Evolutionary conservation across 1,140 invertebrate genomes (phyloP).

Genomic region (Stegodyphus dumicola): DNA sequence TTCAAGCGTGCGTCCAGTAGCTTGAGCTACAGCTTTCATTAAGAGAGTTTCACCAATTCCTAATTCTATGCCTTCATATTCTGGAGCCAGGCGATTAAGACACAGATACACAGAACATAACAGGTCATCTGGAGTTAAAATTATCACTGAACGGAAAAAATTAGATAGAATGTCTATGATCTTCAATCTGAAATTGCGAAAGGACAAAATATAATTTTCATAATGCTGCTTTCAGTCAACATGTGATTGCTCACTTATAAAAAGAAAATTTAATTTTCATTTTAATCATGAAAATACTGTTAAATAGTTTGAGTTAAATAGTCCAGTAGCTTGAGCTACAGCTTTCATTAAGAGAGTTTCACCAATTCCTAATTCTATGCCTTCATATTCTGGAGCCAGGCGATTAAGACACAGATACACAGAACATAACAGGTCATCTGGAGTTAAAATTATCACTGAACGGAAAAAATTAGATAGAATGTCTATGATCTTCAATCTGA

Average conservation of each 20-base stretch:
- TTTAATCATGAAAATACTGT: too few species aligned
- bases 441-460: slow-evolving; percentile 88
- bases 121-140: slow-evolving; percentile 88
- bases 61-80: slow-evolving; percentile 90
- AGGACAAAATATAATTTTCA: background rate
- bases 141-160: slow-evolving; percentile 92
- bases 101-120: slow-evolving; percentile 92
- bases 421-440: slow-evolving; percentile 88
- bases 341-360: slow-evolving; percentile 95
- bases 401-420: slow-evolving; percentile 97
- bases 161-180: slow-evolving; percentile 95
- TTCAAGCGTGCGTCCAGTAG: slow-evolving; percentile 85
- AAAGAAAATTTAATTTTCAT: too few species aligned
- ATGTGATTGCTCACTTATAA: too few species aligned
- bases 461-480: slow-evolving; percentile 94
- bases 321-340: slow-evolving; percentile 90
- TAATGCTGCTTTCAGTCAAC: too few species aligned
- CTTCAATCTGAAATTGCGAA: slow-evolving; percentile 76
- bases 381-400: slow-evolving; percentile 93
- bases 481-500: slow-evolving; percentile 91
- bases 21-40: slow-evolving; percentile 94
- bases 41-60: slow-evolving; percentile 94
- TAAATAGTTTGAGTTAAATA: too few species aligned
- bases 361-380: slow-evolving; percentile 90
- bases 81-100: slow-evolving; percentile 93